Evolutionary conservation across 2,888 invertebrate species (phyloP).

Genomic region (Steromphala cineraria): DNA sequence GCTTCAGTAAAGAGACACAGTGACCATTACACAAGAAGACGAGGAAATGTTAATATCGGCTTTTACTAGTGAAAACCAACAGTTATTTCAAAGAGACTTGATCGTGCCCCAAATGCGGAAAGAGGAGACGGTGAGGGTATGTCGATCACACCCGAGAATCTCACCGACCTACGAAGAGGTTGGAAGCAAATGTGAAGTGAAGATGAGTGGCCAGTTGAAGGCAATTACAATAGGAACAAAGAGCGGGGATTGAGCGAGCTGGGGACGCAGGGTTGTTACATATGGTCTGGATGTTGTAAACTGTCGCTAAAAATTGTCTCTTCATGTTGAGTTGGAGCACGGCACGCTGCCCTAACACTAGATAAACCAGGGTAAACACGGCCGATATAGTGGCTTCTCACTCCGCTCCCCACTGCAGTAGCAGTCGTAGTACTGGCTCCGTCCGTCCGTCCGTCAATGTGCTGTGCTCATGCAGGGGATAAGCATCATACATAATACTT

Average conservation of each 20-base stretch:
- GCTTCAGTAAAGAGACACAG: too few relatives aligned
- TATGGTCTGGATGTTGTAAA: neutral
- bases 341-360: neutral
- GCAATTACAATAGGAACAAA: neutral
- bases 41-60: too few relatives aligned
- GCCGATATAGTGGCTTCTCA: neutral
- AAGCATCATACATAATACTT: too few relatives aligned
- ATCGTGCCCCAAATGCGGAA: too few relatives aligned
- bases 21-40: too few relatives aligned
- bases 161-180: neutral
- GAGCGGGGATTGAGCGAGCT: neutral
- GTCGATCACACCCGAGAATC: neutral
- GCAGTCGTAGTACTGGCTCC: too few relatives aligned
- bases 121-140: neutral
- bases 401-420: neutral
- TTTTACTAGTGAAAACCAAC: too few relatives aligned
- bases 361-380: slow-evolving; percentile 4
- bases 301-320: neutral
- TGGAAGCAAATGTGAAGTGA: neutral
- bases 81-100: too few relatives aligned
- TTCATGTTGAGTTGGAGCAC: neutral
- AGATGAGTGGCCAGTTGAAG: neutral
- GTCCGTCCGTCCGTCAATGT: too few relatives aligned
- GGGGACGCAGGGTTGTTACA: neutral
- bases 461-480: too few relatives aligned